These are phyloP conservation scores for Eupithecia vulgata DNA, from an alignment of 2,888 invertebrate genomes.

Conservation along the genomic window DNA sequence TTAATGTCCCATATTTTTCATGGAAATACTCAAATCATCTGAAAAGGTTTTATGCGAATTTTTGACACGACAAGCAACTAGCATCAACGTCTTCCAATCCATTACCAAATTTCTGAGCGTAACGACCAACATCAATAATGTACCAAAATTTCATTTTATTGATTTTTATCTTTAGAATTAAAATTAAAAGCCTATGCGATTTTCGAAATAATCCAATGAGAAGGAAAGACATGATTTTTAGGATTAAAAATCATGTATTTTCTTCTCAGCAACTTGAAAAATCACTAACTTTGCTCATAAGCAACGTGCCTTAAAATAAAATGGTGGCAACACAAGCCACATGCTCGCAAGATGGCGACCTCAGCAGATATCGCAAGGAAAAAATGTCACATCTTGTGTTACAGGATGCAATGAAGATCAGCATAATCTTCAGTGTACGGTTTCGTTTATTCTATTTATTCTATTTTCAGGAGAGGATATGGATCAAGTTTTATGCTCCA, in stretches of 20 bases:
- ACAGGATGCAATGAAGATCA: conserved; percentile 74
- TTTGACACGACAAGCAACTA: too few species aligned
- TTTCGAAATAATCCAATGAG: background rate
- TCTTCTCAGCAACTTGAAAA: background rate
- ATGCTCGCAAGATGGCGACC: conserved; percentile 70
- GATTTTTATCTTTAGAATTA: background rate
- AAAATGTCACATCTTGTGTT: conserved; percentile 77
- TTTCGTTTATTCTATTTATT: conserved; percentile 49
- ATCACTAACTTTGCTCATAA: background rate
- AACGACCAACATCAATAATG: background rate
- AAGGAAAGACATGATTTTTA: too few species aligned
- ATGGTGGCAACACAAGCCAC: conserved; percentile 33
- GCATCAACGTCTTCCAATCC: background rate
- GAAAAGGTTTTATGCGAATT: background rate
- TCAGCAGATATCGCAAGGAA: conserved; percentile 73
- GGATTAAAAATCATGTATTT: background rate
- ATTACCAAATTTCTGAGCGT: background rate
- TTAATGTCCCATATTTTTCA: background rate
- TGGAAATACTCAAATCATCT: background rate
- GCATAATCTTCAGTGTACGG: conserved; percentile 53
- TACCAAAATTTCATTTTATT: too few species aligned
- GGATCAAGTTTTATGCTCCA: conserved; percentile 5
- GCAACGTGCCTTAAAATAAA: background rate
- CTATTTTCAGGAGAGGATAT: conserved; percentile 38
- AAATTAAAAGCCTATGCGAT: background rate